Conservation (phyloP, 2,113 vertebrate species). For the Psittacula cyanocephala region DNA sequence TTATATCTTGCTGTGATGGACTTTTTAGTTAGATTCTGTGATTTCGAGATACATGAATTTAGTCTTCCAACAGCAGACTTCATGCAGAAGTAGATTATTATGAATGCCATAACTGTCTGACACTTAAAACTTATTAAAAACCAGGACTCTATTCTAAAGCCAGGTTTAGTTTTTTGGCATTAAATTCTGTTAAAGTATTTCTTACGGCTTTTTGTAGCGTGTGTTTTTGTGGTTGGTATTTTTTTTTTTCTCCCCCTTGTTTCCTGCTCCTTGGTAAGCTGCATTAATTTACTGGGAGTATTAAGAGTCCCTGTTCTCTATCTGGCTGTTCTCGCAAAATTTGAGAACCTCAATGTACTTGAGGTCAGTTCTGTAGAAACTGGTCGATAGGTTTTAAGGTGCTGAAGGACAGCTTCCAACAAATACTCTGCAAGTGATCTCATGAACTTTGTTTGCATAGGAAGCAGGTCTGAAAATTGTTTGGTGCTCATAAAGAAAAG, state of each 20-base stretch:
- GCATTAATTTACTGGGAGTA: not conserved
- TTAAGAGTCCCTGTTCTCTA: not conserved
- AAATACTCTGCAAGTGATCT: not conserved
- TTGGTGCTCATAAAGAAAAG: not conserved
- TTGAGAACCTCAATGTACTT: not conserved
- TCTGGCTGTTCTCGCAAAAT: not conserved
- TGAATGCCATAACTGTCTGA: not conserved
- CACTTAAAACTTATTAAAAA: not conserved
- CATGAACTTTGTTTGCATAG: fast-evolving
- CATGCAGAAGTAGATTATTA: not conserved
- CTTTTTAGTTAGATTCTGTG: not conserved
- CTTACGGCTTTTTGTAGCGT: not conserved
- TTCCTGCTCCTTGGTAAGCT: not conserved
- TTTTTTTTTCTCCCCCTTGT: not conserved
- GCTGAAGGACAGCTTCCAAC: not conserved
- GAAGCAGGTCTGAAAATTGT: not conserved
- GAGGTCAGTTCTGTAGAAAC: not conserved
- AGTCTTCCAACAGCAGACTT: not conserved
- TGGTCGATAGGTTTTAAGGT: not conserved
- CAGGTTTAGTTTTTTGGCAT: not conserved
- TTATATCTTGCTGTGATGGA: not conserved
- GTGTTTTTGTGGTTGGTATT: no score
- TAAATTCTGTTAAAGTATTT: not conserved
- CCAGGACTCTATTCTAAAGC: not conserved
- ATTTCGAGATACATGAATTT: not conserved